Conservation (phyloP, 2,113 vertebrate genomes). For the Clarias macrocephalus region DNA sequence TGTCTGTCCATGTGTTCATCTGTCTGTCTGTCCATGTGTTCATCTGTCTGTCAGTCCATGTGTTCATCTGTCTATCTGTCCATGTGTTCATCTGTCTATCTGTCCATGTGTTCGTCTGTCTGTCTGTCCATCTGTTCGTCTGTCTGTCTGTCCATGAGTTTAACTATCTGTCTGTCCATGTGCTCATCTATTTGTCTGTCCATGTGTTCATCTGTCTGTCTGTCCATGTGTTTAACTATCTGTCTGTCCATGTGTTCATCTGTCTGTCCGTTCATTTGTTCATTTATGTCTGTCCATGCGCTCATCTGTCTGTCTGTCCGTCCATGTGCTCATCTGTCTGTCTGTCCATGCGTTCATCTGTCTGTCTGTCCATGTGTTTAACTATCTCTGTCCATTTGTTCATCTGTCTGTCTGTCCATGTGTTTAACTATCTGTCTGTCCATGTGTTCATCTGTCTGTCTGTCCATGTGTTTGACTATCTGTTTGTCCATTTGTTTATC, state of each 20-base stretch:
- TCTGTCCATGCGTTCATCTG: not conserved
- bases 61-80: not conserved
- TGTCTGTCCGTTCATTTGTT: not conserved
- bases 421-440: not conserved
- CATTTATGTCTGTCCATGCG: not conserved
- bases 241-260: not conserved
- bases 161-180: not conserved
- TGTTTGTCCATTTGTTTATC: not conserved
- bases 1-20: not conserved
- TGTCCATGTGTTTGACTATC: not conserved
- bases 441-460: too few species aligned
- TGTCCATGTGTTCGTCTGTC: not conserved
- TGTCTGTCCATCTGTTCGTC: not conserved
- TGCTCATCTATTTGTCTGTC: not conserved
- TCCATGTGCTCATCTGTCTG: not conserved
- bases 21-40: not conserved
- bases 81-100: not conserved
- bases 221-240: not conserved
- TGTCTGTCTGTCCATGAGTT: not conserved
- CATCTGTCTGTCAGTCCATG: not conserved
- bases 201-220: not conserved
- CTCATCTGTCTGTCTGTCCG: not conserved
- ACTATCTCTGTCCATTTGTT: not conserved
- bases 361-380: not conserved
- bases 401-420: not conserved